Evolutionary conservation across 2,113 vertebrate species (phyloP), one percentile per base, ranked within the genome.

Genomic region (Heteronetta atricapilla): DNA sequence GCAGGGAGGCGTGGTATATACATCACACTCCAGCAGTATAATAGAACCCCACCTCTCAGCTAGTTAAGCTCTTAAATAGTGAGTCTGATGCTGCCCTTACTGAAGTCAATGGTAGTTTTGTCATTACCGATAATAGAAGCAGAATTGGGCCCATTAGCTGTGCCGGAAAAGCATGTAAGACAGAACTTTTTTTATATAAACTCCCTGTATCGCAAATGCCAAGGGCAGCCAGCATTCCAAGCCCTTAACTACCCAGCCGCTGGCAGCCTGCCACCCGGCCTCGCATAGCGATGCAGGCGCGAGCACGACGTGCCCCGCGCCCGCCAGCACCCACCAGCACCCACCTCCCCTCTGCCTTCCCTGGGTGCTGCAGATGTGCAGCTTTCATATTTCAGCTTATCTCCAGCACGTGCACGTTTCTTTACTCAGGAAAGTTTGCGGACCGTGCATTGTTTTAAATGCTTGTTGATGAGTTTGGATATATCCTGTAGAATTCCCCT

Each of bases 371-470:
- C 42, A 21, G 19, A 5, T 2, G 33, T 20, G 11, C 80, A 20
- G 8, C 58, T 29, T 23, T 0, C 6, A 2, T 10, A 16, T 1
- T 20, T 4, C 82, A 29, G 75, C 56, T 76, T 74, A 3, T 6
- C 86, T 14, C 62, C 93, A 86, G 94, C 91, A 63, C 8, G 0
- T 2, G 25, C 7, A 1, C 0, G 1, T 1, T 69, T 2, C 46
- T 8, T 2, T 0, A 2, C 10, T 3, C 2, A 13, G 70, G 28
- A 9, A 29, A 21, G 31, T 22, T 31, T 4, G 17, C 0, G 0
- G 25, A 16, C 72, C 38, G 58, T 40, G 25, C 44, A 3, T 1
- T 1, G 8, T 3, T 1, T 10, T 53, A 6, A 6, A 70, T 55
- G 62, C 8, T 11, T 19, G 42, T 17, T 56, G 6, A 19, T 7